Evolutionary conservation across 2,888 invertebrate genomes (phyloP).

Genomic region (Labia minor): DNA sequence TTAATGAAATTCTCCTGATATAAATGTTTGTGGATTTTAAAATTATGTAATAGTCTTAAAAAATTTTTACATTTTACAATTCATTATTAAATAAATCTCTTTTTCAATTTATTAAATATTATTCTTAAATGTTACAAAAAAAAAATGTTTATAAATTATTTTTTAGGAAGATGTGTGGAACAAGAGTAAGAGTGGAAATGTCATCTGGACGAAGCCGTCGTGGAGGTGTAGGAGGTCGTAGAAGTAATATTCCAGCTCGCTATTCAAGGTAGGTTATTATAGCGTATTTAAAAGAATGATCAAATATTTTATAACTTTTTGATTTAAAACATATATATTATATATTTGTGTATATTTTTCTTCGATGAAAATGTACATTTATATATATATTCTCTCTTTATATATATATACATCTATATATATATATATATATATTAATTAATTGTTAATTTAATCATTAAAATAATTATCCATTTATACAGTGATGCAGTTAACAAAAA

Average conservation of each 20-base stretch:
- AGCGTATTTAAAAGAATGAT: neutral
- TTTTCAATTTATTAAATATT: too few relatives aligned
- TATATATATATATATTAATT: neutral
- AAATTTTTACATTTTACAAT: too few relatives aligned
- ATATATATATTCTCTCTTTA: too few relatives aligned
- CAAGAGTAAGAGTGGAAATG: conserved; percentile 85
- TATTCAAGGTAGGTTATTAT: conserved; percentile 22
- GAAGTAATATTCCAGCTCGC: conserved; percentile 23
- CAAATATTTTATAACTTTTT: neutral
- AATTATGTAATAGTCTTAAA: too few relatives aligned
- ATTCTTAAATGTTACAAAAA: too few relatives aligned
- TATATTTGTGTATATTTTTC: conserved; percentile 1
- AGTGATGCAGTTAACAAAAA: neutral
- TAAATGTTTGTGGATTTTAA: too few relatives aligned
- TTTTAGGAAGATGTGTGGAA: conserved; percentile 72
- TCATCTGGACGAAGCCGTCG: conserved; percentile 73
- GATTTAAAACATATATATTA: conserved; percentile 8
- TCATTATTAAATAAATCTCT: too few relatives aligned
- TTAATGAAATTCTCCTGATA: too few relatives aligned
- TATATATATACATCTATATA: neutral
- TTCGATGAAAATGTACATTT: too few relatives aligned
- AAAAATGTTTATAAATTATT: too few relatives aligned
- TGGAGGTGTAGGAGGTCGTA: conserved; percentile 46
- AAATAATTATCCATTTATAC: neutral
- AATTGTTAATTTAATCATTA: neutral